Conservation (phyloP, 2,888 invertebrate genomes). For the Drosophila vallismaia region DNA sequence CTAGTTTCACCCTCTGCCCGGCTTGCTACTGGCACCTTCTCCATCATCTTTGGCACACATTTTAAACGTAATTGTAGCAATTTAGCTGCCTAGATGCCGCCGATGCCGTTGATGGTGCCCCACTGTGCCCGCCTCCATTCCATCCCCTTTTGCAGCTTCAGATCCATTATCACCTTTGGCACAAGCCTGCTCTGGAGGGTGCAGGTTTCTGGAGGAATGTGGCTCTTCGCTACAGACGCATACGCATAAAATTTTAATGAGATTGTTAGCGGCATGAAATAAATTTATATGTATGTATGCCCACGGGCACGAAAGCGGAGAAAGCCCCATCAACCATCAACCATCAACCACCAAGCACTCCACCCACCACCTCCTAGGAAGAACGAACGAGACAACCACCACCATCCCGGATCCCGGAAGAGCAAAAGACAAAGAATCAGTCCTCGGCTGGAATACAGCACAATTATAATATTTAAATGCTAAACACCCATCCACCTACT, state of each 20-base stretch:
- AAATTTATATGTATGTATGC: constrained; percentile 43
- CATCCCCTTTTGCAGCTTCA: neutral
- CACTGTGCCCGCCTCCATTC: neutral
- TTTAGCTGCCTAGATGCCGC: constrained; percentile 60
- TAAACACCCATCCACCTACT: constrained; percentile 18
- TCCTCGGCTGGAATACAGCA: constrained; percentile 15
- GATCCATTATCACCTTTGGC: constrained; percentile 71
- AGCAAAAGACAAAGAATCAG: constrained; percentile 41
- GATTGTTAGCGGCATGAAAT: constrained; percentile 78
- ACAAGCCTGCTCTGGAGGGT: neutral
- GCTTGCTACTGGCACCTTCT: constrained; percentile 1
- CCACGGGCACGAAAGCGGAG: neutral
- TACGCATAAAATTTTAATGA: constrained; percentile 79
- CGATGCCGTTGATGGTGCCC: neutral
- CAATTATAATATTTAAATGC: constrained; percentile 75
- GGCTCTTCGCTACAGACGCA: constrained; percentile 44
- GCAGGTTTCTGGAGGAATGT: constrained; percentile 30
- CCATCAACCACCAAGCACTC: neutral
- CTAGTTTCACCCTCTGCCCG: neutral
- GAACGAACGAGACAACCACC: neutral
- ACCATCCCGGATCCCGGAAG: constrained; percentile 13
- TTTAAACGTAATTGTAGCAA: constrained; percentile 79
- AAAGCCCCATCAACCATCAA: too few species aligned
- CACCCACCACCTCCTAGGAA: constrained; percentile 1
- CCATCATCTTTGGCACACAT: constrained; percentile 63